phyloP scores from a whole-genome alignment of 2,797 vertebrate genomes.

The Hephaestus fuliginosus region DNA sequence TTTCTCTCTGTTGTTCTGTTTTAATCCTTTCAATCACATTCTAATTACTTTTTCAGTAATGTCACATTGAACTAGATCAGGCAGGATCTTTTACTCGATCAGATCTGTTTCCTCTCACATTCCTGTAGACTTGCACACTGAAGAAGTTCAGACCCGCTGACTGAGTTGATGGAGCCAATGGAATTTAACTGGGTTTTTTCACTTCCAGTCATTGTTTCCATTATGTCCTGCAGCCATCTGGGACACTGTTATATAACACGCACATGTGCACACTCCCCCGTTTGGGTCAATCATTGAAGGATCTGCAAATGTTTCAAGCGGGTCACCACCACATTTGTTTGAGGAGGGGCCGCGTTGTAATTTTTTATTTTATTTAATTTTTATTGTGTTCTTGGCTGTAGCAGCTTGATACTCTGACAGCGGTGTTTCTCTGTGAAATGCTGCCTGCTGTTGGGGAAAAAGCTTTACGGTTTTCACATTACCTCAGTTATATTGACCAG shows the following conservation, averaged over 20 bases:
- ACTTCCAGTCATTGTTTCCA: constrained; percentile 62
- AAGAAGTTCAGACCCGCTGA: constrained; percentile 57
- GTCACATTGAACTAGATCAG: neutral
- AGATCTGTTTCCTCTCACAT: constrained; percentile 45
- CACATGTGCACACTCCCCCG: constrained; percentile 36
- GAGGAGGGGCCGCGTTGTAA: neutral
- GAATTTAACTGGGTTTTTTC: constrained; percentile 33
- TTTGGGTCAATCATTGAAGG: constrained; percentile 38
- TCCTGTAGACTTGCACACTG: constrained; percentile 52
- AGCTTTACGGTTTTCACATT: constrained; percentile 13
- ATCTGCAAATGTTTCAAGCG: constrained; percentile 36
- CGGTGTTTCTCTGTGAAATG: constrained; percentile 21
- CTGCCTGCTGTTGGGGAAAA: constrained; percentile 5
- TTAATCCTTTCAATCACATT: neutral
- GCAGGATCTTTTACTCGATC: neutral
- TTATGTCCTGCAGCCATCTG: constrained; percentile 45
- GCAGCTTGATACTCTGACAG: constrained; percentile 8
- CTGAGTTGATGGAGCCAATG: constrained; percentile 22
- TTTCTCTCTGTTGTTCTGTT: neutral
- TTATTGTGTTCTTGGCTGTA: constrained; percentile 1
- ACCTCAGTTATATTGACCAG: constrained; percentile 30
- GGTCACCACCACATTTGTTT: constrained; percentile 1
- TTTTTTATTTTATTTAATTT: neutral
- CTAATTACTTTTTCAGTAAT: neutral
- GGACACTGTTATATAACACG: constrained; percentile 48